Conservation (phyloP, 2,113 vertebrate species). For the Herpailurus yagouaroundi region DNA sequence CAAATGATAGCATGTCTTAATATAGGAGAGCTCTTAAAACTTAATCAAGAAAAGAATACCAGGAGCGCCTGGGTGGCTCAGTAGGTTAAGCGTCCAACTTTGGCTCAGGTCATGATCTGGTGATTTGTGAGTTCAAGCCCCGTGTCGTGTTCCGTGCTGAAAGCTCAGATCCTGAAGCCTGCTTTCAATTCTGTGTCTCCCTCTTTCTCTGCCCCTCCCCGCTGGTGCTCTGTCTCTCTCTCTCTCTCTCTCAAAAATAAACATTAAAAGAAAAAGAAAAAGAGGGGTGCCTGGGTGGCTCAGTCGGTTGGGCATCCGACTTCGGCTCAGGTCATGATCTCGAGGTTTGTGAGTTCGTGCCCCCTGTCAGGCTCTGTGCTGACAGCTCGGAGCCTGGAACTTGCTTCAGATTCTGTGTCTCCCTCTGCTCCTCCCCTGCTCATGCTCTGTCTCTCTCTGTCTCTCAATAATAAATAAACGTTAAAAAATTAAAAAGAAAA, state of each 20-base stretch:
- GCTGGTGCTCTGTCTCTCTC: too few relatives aligned
- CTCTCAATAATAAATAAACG: background rate
- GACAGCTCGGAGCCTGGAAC: background rate
- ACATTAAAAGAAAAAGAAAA: background rate
- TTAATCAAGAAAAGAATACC: background rate
- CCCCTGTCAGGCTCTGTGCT: background rate
- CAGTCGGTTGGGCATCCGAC: background rate
- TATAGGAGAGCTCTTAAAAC: background rate
- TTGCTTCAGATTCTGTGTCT: background rate
- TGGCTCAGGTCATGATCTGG: background rate
- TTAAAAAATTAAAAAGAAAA: background rate
- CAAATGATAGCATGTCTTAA: background rate
- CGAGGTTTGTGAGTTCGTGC: background rate
- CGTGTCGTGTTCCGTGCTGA: background rate
- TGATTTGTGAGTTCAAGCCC: background rate
- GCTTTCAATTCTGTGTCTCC: too few relatives aligned
- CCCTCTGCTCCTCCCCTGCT: background rate
- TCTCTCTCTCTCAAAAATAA: background rate
- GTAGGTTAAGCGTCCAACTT: background rate
- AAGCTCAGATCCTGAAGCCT: too few relatives aligned
- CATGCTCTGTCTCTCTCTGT: background rate
- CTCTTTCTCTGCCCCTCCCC: background rate
- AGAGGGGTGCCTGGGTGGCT: too few relatives aligned
- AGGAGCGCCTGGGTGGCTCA: background rate
- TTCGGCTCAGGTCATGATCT: background rate